Evolutionary conservation across 2,113 vertebrate genomes (phyloP), one percentile per base, ranked within the genome.

Genomic region (Oplegnathus fasciatus): DNA sequence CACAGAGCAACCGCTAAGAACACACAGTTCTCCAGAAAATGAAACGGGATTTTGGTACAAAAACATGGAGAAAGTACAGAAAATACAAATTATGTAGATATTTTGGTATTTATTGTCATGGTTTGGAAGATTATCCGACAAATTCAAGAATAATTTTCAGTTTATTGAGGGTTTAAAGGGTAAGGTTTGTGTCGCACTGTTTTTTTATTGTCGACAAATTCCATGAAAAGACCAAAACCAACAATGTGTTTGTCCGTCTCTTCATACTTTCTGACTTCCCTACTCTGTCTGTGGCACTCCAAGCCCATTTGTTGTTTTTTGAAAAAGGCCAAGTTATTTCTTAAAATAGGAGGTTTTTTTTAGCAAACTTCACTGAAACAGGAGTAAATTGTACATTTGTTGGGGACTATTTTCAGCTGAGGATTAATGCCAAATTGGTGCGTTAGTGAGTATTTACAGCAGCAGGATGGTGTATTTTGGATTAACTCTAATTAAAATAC

Each of bases 401-500:
- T 18, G 2, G 8, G 37, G 26, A 46, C 81, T 76, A 46, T 55
- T 62, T 83, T 34, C 22, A 70, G 22, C 66, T 64, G 20, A 0
- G 8, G 34, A 62, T 46, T 70, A 17, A 46, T 54, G 13, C 61
- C 24, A 26, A 15, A 67, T 28, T 74, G 24, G 60, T 55, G 10
- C 30, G 0, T 2, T 50, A 8, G 26, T 28, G 58, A 37, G 55
- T 80, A 71, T 71, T 57, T 68, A 28, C 34, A 67, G 64, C 46
- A 67, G 54, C 55, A 69, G 44, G 54, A 44, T 7, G 20, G 28
- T 34, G 28, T 15, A 1, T 42, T 10, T 14, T 55, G 28, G 62
- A 73, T 42, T 48, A 32, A 48, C 37, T 77, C 15, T 65, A 55
- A 83, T 62, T 46, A 72, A 64, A 71, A 26, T 14, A 22, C 20